Evolutionary conservation across 2,113 vertebrate species (phyloP), one percentile per base, ranked within the genome.

Genomic region (Rhagologus leucostigma): DNA sequence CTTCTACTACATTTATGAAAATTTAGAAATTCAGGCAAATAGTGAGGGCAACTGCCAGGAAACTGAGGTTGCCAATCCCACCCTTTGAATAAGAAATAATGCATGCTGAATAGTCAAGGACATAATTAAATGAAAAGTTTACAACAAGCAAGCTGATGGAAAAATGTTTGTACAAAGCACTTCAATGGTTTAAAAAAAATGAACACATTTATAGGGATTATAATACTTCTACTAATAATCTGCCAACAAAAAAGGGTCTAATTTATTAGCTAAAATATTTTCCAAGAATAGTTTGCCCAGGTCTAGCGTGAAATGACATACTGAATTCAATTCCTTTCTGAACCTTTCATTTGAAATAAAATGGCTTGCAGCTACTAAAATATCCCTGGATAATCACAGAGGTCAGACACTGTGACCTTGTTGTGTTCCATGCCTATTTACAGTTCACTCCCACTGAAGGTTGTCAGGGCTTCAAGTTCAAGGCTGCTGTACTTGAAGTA

Each of bases 401-500:
- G 47, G 93, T 96, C 83, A 77, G 62, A 96, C 95, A 73, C 30
- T 44, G 33, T 90, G 87, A 93, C 42, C n/a, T 70, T 79, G 49
- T 55, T 88, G 20, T 94, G 39, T 91, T 96, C 46, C 65, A 85
- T 33, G 47, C 8, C 33, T 95, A 57, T 90, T 97, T 96, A 75
- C 32, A 50, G 79, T 89, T 93, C n/a, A 17, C 47, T 93, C 30
- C 71, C 37, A 82, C n/a, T 67, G 78, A 49, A 87, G 78, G 68
- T 70, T 97, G 83, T 55, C 82, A 96, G 55, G 33, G 41, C 30
- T 97, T 97, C 50, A 95, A 95, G 81, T 50, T 84, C 16, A n/a
- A n/a, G n/a, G n/a, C 15, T 73, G 59, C 18, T 89, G n/a, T 52
- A 79, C 41, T 24, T 82, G 3, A 19, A 69, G 41, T 67, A 77